A percentile compares a stretch with the other conserved stretches of the same genome.
phyloP scores from a whole-genome alignment of 2,888 invertebrate genomes.

The Sipha maydis region DNA sequence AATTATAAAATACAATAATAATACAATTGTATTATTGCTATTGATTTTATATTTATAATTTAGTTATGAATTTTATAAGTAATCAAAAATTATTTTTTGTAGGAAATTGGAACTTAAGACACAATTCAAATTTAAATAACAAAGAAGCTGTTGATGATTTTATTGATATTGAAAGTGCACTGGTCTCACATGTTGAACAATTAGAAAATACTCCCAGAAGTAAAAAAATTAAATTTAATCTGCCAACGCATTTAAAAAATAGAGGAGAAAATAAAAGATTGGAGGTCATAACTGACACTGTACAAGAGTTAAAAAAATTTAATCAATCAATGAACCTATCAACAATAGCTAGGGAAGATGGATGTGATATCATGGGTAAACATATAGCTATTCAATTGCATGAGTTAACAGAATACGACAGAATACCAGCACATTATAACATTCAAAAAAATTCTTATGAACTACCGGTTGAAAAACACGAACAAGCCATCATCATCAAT shows the following conservation, averaged over 20 bases:
- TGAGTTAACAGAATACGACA: slow-evolving; percentile 24
- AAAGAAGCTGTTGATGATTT: slow-evolving; percentile 4
- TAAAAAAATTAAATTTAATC: slow-evolving; percentile 7
- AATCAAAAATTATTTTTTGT: slow-evolving; percentile 15
- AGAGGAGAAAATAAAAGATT: slow-evolving; percentile 32
- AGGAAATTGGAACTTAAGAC: slow-evolving; percentile 10
- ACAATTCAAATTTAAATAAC: slow-evolving; percentile 12
- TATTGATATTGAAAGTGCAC: neutral
- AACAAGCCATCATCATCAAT: slow-evolving; percentile 7
- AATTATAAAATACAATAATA: no score
- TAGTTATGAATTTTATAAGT: slow-evolving; percentile 17
- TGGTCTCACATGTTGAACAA: slow-evolving; percentile 12
- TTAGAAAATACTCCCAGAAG: slow-evolving; percentile 21
- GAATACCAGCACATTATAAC: slow-evolving; percentile 9
- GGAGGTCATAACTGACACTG: slow-evolving; percentile 23
- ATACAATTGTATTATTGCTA: slow-evolving; percentile 25
- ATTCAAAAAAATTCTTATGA: slow-evolving; percentile 33
- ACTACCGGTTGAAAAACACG: slow-evolving; percentile 26
- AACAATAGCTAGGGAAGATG: slow-evolving; percentile 15
- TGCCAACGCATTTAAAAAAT: slow-evolving; percentile 14
- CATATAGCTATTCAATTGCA: slow-evolving; percentile 28
- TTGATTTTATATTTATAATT: slow-evolving; percentile 28
- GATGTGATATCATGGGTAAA: slow-evolving; percentile 33
- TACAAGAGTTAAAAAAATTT: slow-evolving; percentile 29
- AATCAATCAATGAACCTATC: slow-evolving; percentile 18